Conservation (phyloP, 2,113 vertebrate species). For the Pandion haliaetus region DNA sequence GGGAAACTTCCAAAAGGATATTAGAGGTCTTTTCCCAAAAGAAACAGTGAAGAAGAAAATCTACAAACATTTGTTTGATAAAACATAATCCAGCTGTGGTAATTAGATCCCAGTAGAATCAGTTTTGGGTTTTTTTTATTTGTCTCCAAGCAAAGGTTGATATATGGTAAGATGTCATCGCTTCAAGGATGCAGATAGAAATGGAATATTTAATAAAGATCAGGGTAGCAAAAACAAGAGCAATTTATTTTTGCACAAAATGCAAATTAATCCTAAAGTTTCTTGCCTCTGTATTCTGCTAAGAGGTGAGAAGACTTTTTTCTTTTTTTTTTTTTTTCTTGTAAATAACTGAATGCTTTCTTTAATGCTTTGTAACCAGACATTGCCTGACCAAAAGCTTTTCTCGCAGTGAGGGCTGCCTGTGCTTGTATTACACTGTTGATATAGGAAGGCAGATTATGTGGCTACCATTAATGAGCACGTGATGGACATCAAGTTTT, state of each 20-base stretch:
- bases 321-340: background rate
- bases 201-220: constrained; percentile 71
- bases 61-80: constrained; percentile 64
- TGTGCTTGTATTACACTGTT: background rate
- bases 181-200: constrained; percentile 62
- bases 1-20: constrained; percentile 39
- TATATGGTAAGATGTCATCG: constrained; percentile 59
- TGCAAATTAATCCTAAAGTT: constrained; percentile 64
- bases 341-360: background rate
- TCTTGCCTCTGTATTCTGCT: constrained; percentile 60
- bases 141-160: constrained; percentile 44
- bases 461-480: background rate
- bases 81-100: constrained; percentile 69
- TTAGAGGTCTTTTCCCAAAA: constrained; percentile 32
- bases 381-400: background rate
- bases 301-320: constrained; percentile 17
- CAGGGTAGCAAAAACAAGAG: constrained; percentile 49
- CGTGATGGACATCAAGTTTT: background rate
- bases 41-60: constrained; percentile 36
- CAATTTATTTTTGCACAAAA: constrained; percentile 66
- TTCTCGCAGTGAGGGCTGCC: background rate
- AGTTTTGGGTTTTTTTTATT: constrained; percentile 31
- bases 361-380: background rate
- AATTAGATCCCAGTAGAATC: constrained; percentile 75
- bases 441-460: background rate